Evolutionary conservation across 2,888 invertebrate species (phyloP).

Genomic region (Pachliopta kotzebuea): DNA sequence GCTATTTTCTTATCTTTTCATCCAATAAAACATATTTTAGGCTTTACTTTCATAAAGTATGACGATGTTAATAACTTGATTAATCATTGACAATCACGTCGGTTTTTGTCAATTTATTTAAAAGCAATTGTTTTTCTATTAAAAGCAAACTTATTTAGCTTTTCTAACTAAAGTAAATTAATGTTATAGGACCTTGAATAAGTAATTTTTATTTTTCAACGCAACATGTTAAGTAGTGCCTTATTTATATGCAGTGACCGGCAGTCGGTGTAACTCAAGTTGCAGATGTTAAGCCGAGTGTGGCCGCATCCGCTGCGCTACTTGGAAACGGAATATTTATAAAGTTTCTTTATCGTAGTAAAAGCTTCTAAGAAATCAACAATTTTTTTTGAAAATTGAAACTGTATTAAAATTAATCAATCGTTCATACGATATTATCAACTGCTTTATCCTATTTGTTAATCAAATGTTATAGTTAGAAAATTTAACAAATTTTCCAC

Average conservation of each 20-base stretch:
- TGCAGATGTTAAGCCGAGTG: conserved; percentile 76
- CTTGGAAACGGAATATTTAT: conserved; percentile 76
- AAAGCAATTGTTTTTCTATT: neutral
- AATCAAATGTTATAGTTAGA: neutral
- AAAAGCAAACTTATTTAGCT: neutral
- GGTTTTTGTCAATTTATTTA: neutral
- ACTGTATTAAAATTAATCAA: neutral
- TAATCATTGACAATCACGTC: neutral
- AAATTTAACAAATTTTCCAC: no score
- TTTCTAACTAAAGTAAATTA: neutral
- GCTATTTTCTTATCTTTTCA: no score
- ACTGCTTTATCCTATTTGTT: neutral
- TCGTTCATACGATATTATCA: neutral
- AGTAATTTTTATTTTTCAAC: conserved; percentile 59
- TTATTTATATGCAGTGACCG: conserved; percentile 71
- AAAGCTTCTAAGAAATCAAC: conserved; percentile 59
- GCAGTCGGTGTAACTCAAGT: conserved; percentile 76
- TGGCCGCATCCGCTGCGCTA: conserved; percentile 71
- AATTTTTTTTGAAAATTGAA: conserved; percentile 41
- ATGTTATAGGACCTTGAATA: neutral
- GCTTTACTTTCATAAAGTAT: neutral
- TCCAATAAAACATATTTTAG: neutral
- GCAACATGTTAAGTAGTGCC: conserved; percentile 45
- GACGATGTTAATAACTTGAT: no score
- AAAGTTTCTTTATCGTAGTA: conserved; percentile 59